A percentile compares a stretch with the other conserved stretches of the same genome.
Conservation (phyloP, 1,140 invertebrate genomes). For the Galleria mellonella region DNA sequence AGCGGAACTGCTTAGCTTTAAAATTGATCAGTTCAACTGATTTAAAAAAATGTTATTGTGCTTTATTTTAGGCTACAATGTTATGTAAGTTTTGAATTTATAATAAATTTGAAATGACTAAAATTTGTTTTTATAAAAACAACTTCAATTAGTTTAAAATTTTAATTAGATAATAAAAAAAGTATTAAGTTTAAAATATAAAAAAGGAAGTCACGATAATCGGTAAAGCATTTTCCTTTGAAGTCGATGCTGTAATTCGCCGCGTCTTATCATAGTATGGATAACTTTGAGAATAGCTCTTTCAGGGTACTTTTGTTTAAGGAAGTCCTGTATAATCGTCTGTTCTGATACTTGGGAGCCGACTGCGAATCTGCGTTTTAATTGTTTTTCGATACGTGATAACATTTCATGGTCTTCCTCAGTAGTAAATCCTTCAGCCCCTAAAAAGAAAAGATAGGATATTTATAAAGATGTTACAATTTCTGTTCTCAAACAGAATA, state of each 20-base stretch:
- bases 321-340: conserved; percentile 95
- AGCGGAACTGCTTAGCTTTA: too few relatives aligned
- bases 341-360: conserved; percentile 97
- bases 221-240: conserved; percentile 98
- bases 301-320: conserved; percentile 95
- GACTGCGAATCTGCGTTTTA: conserved; percentile 96
- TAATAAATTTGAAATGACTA: too few relatives aligned
- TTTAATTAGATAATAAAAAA: too few relatives aligned
- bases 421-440: conserved; percentile 97
- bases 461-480: too few relatives aligned
- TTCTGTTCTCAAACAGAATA: too few relatives aligned
- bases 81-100: too few relatives aligned
- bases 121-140: not conserved
- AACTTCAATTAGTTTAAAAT: too few relatives aligned
- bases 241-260: conserved; percentile 95
- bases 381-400: conserved; percentile 92
- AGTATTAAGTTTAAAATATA: not conserved
- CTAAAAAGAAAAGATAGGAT: conserved; percentile 74
- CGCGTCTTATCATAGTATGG: conserved; percentile 93
- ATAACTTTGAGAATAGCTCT: conserved; percentile 92
- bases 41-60: too few relatives aligned
- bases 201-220: conserved; percentile 77
- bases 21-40: too few relatives aligned
- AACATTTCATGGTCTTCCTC: conserved; percentile 95
- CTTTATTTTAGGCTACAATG: too few relatives aligned